These are phyloP conservation scores for Pagrus major DNA, from an alignment of 2,113 vertebrate genomes.

Conservation along the genomic window DNA sequence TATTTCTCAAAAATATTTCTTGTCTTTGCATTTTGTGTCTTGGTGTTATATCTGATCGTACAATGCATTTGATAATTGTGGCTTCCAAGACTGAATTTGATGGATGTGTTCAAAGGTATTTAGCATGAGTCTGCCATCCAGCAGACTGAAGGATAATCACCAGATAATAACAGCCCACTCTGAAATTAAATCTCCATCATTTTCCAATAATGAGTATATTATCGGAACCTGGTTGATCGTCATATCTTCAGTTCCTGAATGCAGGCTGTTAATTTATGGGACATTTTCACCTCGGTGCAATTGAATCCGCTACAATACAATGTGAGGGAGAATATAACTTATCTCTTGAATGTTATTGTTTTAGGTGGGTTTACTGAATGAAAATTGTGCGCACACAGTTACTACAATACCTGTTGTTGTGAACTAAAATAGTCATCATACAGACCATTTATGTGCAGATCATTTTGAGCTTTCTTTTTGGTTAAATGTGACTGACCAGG, in stretches of 20 bases:
- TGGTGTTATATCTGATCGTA: not conserved
- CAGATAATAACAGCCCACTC: not conserved
- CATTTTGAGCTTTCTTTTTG: not conserved
- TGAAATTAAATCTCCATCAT: constrained; percentile 1
- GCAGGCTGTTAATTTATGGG: not conserved
- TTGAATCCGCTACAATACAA: not conserved
- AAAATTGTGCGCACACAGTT: not conserved
- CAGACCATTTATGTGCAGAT: not conserved
- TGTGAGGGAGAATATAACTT: not conserved
- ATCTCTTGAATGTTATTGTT: not conserved
- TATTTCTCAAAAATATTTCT: not conserved
- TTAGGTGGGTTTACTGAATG: not conserved
- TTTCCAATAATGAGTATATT: constrained; percentile 9
- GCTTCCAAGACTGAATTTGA: not conserved
- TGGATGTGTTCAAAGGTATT: not conserved
- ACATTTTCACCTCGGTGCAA: constrained; percentile 13
- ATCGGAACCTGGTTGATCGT: not conserved
- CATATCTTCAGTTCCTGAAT: not conserved
- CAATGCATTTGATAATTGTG: not conserved
- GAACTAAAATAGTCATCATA: not conserved
- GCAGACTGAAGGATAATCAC: constrained; percentile 5
- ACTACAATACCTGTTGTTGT: not conserved
- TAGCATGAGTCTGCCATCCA: not conserved
- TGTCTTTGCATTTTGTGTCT: not conserved
- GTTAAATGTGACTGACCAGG: not conserved